Evolutionary conservation across 2,888 invertebrate species (phyloP).

Genomic region (Neoascia interrupta): DNA sequence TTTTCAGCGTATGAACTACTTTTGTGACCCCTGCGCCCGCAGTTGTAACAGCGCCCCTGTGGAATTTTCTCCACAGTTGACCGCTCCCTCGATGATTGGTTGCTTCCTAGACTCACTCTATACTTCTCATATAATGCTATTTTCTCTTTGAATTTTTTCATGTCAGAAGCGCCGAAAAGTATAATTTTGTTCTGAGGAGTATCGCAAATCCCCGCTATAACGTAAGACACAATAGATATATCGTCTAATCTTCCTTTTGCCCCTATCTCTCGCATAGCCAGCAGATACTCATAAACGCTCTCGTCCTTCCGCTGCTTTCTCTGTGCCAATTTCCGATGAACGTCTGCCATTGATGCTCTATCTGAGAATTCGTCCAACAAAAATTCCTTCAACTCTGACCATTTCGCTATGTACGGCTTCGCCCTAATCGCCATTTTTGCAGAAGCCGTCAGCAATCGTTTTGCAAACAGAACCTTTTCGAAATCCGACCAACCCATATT

Average conservation of each 20-base stretch:
- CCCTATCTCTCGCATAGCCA: background rate
- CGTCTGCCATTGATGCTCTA: background rate
- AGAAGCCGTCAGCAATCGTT: background rate
- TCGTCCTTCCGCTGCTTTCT: background rate
- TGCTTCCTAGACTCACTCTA: constrained; percentile 5
- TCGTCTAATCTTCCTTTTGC: background rate
- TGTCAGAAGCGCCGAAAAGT: background rate
- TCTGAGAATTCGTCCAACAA: background rate
- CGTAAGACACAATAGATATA: background rate
- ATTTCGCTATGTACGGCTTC: background rate
- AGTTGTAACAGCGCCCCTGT: constrained; percentile 7
- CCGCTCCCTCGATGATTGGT: too few species aligned
- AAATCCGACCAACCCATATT: background rate
- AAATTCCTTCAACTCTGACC: constrained; percentile 4
- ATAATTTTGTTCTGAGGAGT: background rate
- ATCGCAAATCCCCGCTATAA: background rate
- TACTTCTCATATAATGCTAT: constrained; percentile 1
- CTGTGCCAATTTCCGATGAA: background rate
- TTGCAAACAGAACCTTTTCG: background rate
- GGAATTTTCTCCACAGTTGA: too few species aligned
- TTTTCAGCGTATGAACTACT: background rate
- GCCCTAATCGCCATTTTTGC: constrained; percentile 2
- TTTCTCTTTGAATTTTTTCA: constrained; percentile 3
- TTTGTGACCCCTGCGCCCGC: constrained; percentile 4
- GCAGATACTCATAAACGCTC: constrained; percentile 4